Evolutionary conservation across 2,888 invertebrate genomes (phyloP).

Genomic region (Tolmerus cingulatus): DNA sequence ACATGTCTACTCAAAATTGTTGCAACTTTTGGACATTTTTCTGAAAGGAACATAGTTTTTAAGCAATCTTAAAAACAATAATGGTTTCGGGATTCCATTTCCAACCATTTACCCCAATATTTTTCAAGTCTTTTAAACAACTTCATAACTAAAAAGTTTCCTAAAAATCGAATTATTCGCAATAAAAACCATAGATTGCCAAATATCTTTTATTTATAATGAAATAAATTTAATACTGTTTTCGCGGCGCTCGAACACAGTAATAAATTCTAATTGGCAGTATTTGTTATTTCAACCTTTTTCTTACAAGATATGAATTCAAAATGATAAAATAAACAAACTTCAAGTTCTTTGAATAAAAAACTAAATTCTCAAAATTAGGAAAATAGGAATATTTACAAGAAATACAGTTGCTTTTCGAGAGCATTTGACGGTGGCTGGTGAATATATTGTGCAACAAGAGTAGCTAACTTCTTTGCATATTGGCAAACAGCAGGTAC

Average conservation of each 20-base stretch:
- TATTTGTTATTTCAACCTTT: neutral
- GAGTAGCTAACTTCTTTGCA: conserved; percentile 91
- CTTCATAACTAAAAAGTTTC: no score
- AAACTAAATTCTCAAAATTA: neutral
- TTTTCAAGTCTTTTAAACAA: no score
- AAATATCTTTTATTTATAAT: neutral
- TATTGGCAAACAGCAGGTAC: conserved; percentile 95
- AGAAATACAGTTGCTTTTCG: conserved; percentile 74
- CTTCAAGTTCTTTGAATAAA: neutral
- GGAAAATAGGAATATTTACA: conserved; percentile 62
- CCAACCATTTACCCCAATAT: no score
- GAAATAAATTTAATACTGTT: neutral
- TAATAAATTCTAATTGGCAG: neutral
- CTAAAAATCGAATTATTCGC: neutral
- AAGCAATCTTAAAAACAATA: no score
- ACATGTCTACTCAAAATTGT: no score
- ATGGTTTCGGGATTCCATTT: no score
- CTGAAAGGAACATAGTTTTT: no score
- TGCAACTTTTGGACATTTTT: no score
- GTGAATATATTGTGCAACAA: conserved; percentile 84
- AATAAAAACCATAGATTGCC: neutral
- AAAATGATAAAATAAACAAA: neutral
- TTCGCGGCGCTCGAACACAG: neutral
- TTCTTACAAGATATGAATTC: neutral
- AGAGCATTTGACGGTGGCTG: conserved; percentile 69